A percentile compares a stretch with the other conserved stretches of the same genome.
Evolutionary conservation across 2,797 vertebrate species (phyloP).

Genomic region (Meda fulgida): DNA sequence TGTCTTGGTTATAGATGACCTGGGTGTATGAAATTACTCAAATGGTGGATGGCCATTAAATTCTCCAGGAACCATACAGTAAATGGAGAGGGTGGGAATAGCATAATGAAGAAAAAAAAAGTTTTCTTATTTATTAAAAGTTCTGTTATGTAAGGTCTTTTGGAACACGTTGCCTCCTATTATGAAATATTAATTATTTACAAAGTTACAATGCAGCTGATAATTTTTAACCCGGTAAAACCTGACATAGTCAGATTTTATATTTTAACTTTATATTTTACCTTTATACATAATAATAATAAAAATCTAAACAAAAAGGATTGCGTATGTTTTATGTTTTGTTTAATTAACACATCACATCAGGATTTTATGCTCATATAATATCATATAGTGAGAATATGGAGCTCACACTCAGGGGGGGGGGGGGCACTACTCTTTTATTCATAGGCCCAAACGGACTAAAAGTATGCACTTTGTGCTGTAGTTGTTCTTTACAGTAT

Average conservation of each 20-base stretch:
- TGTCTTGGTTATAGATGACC: conserved; percentile 30
- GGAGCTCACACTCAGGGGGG: neutral
- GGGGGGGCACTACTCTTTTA: no score
- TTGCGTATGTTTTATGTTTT: neutral
- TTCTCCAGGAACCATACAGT: neutral
- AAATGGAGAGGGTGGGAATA: conserved; percentile 8
- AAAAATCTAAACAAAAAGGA: no score
- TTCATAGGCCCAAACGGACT: no score
- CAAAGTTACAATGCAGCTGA: neutral
- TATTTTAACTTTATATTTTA: neutral
- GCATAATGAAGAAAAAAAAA: neutral
- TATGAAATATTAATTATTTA: neutral
- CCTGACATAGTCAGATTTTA: no score
- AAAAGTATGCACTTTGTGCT: no score
- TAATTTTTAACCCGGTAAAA: neutral
- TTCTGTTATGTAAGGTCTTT: neutral
- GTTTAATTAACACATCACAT: neutral
- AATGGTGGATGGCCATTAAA: conserved; percentile 22
- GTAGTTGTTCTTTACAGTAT: no score
- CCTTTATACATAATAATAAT: no score
- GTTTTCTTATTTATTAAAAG: conserved; percentile 7
- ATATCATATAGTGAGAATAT: neutral
- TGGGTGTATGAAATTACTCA: conserved; percentile 31
- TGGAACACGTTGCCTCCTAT: neutral
- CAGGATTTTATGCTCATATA: neutral